phyloP scores from a whole-genome alignment of 2,113 vertebrate species.

The Chloropsis hardwickii region DNA sequence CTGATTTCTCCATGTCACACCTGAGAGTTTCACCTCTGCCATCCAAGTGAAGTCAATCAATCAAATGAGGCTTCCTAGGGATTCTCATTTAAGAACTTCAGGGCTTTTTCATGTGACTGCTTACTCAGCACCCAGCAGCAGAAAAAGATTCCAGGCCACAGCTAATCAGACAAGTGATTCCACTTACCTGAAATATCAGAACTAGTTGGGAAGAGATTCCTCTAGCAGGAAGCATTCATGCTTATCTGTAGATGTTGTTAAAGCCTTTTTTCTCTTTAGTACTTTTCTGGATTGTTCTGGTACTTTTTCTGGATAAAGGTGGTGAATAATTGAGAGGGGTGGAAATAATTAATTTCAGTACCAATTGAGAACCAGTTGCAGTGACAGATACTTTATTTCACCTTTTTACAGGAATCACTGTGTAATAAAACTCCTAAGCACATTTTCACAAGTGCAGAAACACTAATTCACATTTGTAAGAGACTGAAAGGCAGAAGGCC shows the following conservation, averaged over 20 bases:
- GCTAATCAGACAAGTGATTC: slow-evolving; percentile 32
- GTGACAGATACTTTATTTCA: not conserved
- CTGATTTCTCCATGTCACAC: not conserved
- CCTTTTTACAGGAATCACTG: not conserved
- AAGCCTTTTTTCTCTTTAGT: not conserved
- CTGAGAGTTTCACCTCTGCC: not conserved
- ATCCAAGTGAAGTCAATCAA: not conserved
- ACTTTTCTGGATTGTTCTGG: not conserved
- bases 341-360: not conserved
- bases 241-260: not conserved
- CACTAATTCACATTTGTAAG: not conserved
- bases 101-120: not conserved
- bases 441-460: not conserved
- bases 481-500: not conserved
- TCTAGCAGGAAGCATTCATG: not conserved
- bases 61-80: not conserved
- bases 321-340: not conserved
- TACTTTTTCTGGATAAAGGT: not conserved
- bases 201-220: not conserved
- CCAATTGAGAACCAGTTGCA: not conserved
- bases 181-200: not conserved
- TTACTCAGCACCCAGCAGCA: not conserved
- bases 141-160: not conserved
- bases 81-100: not conserved
- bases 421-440: not conserved